Evolutionary conservation across 2,888 invertebrate species (phyloP).

Genomic region (Drosophila affinis): DNA sequence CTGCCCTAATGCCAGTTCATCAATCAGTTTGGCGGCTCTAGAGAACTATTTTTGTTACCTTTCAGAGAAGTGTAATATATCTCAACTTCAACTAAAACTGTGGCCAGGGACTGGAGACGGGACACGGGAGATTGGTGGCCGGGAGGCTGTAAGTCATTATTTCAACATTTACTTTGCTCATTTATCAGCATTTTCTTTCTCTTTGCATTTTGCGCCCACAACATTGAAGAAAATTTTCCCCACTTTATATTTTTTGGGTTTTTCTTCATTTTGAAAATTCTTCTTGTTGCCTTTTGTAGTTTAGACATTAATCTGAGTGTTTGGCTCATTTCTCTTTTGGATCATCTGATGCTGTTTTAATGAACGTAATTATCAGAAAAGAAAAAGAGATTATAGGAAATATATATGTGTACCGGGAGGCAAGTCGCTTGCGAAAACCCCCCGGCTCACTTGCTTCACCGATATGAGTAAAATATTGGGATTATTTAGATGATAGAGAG

Average conservation of each 20-base stretch:
- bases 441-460: too few species aligned
- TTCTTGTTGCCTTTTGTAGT: constrained; percentile 48
- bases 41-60: constrained; percentile 60
- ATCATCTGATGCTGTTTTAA: constrained; percentile 13
- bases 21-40: constrained; percentile 72
- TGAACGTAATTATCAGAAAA: constrained; percentile 9
- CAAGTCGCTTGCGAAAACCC: not conserved
- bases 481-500: too few species aligned
- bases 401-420: not conserved
- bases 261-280: constrained; percentile 28
- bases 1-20: constrained; percentile 73
- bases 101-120: constrained; percentile 10
- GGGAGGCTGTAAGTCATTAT: constrained; percentile 60
- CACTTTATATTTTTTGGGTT: constrained; percentile 25
- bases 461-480: too few species aligned
- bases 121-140: not conserved
- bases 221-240: constrained; percentile 44
- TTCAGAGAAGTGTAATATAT: constrained; percentile 52
- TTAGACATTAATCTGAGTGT: constrained; percentile 59
- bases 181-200: constrained; percentile 69
- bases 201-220: constrained; percentile 64
- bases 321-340: constrained; percentile 15
- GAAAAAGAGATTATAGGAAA: too few species aligned
- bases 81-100: constrained; percentile 57
- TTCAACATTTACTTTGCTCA: constrained; percentile 74